Evolutionary conservation across 2,113 vertebrate species (phyloP), one percentile per base, ranked within the genome.

Genomic region (Himantopus leucocephalus): DNA sequence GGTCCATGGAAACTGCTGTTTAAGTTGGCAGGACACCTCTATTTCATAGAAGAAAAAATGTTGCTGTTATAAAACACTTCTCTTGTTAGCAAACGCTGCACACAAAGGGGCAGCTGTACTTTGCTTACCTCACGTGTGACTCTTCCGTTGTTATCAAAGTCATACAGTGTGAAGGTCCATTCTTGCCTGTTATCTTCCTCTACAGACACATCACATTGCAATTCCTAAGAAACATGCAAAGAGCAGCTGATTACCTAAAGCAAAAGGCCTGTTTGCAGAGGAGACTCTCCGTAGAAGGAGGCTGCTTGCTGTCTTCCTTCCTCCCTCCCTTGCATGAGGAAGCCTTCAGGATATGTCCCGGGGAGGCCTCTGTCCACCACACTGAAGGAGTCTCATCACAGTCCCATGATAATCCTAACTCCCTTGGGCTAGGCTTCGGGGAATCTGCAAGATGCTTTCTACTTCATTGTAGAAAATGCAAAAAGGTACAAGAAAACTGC

Each of bases 81-180:
- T 96, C 79, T 71, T 13, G 63, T 94, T 88, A 90, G 84, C 85
- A 94, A 92, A 72, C 0, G 35, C 91, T 75, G 77, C 85, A 58
- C 64, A 78, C 77, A 50, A 63, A 94, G 91, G 68, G 87, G 91
- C 88, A 95, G 96, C 94, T 80, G 60, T 41, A 55, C 24, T 76
- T 72, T 66, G 78, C 97, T 98, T 98, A 99, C 99, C 99, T 99
- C 99, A 24, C 99, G 98, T n/a, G 99, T 99, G 96, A 99, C 99
- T 98, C 99, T 99, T 97, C 99, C 99, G 10, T 98, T 99, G 98
- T 99, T 99, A 98, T 99, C 99, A 91, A 99, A 99, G 98, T 99
- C 99, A 19, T 99, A 99, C 39, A 99, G 98, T 27, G 99, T 99
- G 97, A 99, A 99, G 82, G 99, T 99, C 99, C 99, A 99, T 96